Evolutionary conservation across 1,140 invertebrate genomes (phyloP), one percentile per base, ranked within the genome.

Genomic region (Cydia amplana): DNA sequence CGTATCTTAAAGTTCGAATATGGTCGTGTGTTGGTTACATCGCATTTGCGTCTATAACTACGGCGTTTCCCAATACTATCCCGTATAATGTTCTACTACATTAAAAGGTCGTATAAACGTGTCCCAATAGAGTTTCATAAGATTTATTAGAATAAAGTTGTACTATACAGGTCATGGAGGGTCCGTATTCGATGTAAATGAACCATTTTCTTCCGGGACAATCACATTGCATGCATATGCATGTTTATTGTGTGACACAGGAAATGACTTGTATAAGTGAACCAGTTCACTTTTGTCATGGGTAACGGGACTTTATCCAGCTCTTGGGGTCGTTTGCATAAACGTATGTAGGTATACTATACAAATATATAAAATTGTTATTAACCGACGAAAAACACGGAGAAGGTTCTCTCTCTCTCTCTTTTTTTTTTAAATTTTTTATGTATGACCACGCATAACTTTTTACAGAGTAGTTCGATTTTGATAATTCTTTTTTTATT

Each of bases 181-280:
- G 75, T 65, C 78, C 20, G 65, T 76, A 84, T 85, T 87, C 81
- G 83, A 87, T 87, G 85, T 77, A 84, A 85, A 85, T 85, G 51
- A 83, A 77, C 72, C 51, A 79, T 81, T 81, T 82, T 81, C 74
- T 81, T 80, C 77, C 75, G 65, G 72, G 74, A 74, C 55, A 74
- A 60, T 73, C 73, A 74, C 72, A 25, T 36, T 36, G 43, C 72
- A 78, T 82, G 78, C 78, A 81, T 82, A 80, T 81, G 76, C 74
- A 82, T 79, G 74, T 46, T 65, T 55, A 79, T 82, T 72, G 64
- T 74, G 79, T 80, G 78, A 72, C 76, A 82, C 77, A 82, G 82
- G 83, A 85, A 84, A 83, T 83, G 81, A 83, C 77, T 78, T 74
- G 81, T 82, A 81, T 78, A 80, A 85, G 75, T 80, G 75, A 77